phyloP scores from a whole-genome alignment of 2,797 vertebrate genomes.

The Gobionotothen gibberifrons region DNA sequence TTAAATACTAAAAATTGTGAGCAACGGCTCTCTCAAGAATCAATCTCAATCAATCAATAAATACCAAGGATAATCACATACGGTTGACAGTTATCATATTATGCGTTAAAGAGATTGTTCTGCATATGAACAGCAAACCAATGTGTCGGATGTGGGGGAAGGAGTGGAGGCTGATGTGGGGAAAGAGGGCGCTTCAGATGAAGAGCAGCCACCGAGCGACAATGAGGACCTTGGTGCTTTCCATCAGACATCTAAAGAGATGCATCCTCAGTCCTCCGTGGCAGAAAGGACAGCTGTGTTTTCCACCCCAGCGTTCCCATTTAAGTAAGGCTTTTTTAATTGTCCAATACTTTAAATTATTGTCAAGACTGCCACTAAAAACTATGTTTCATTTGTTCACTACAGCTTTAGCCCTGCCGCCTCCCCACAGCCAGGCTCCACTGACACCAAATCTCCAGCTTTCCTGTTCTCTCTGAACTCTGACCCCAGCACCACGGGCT shows the following conservation, averaged over 20 bases:
- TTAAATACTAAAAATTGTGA: not conserved
- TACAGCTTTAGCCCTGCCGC: slow-evolving; percentile 72
- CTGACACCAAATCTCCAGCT: slow-evolving; percentile 73
- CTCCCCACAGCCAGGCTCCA: slow-evolving; percentile 52
- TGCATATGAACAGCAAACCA: slow-evolving; percentile 56
- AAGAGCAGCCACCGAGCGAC: slow-evolving; percentile 33
- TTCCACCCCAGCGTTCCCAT: slow-evolving; percentile 72
- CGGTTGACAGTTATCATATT: not conserved
- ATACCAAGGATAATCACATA: not conserved
- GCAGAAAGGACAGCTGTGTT: slow-evolving; percentile 49
- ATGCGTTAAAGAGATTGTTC: not conserved
- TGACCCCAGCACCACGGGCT: slow-evolving; percentile 68
- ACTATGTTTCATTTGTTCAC: not conserved
- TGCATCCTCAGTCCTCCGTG: slow-evolving; percentile 40
- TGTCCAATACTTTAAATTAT: not conserved
- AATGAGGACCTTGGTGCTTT: slow-evolving; percentile 26
- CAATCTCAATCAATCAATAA: not conserved
- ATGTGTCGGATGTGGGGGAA: slow-evolving; percentile 35
- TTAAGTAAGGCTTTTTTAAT: slow-evolving; percentile 70
- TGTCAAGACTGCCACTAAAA: slow-evolving; percentile 11
- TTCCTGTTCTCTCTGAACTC: slow-evolving; percentile 80
- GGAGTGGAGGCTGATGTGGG: slow-evolving; percentile 39
- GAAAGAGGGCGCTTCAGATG: slow-evolving; percentile 30
- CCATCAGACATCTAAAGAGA: slow-evolving; percentile 47
- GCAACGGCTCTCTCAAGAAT: not conserved